Base-by-base conservation (phyloP, 2,797 vertebrate genomes). In the Hafferia zeledoni region DNA sequence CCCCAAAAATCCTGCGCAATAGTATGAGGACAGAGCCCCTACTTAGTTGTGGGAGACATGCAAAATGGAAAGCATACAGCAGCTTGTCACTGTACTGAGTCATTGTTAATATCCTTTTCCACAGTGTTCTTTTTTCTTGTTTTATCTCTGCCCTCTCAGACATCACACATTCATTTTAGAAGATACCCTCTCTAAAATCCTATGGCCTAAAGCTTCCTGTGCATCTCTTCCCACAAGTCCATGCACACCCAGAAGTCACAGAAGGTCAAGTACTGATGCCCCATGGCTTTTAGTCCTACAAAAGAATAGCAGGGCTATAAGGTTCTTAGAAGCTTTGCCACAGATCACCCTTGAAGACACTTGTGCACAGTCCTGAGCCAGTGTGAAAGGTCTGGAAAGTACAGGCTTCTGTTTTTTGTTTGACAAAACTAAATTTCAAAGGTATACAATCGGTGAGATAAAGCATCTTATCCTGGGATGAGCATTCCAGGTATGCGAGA, bases 231-330 rank as follows among this genome's bases (percentile, higher is more conserved):
- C 41, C 11, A 33, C 33, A 84, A 87, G 79, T 75, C 49, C 50
- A 55, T 53, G 56, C n/a, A 60, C 49, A 85, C 39, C 49, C 72
- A 83, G 57, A 91, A 85, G 76, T 60, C 71, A 17, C 46, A 74
- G 23, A 61, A 87, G 89, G 87, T 93, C 82, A 94, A 94, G 82
- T 91, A 64, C 46, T 25, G 52, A 55, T 41, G 25, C 28, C 64
- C 61, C 57, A 46, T 59, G 59, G 61, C 27, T 89, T 95, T 93
- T 89, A 86, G 89, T 91, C 76, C 79, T 64, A 72, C 41, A 67
- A 69, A 88, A 86, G 87, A 63, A 17, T 22, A 83, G 28, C 28
- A 43, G 33, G 25, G 43, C 68, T 78, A 67, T 83, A 85, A 86
- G 64, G 59, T 59, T 79, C 63, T 87, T 10, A 13, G 91, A 78